Percentiles rank a stretch among this genome's conserved stretches.
phyloP scores from a whole-genome alignment of 2,797 vertebrate species.

The Apogon talboti region DNA sequence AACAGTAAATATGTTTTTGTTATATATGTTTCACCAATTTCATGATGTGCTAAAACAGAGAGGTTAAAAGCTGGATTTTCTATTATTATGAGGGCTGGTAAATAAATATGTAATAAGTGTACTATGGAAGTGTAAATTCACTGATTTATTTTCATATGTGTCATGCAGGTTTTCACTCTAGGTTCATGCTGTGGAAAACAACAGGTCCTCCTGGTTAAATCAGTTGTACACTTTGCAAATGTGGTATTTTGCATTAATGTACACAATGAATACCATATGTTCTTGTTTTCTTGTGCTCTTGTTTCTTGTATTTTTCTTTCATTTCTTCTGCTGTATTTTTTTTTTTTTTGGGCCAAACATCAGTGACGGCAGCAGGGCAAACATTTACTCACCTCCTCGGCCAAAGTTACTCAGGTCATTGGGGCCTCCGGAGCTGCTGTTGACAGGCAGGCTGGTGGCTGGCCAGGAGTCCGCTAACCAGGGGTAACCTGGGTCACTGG shows the following conservation, averaged over 20 bases:
- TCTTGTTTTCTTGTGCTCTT: no score
- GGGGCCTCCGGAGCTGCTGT: slow-evolving; percentile 92
- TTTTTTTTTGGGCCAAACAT: neutral
- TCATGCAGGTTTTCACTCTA: no score
- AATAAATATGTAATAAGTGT: neutral
- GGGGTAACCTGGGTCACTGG: slow-evolving; percentile 93
- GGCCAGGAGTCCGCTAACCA: slow-evolving; percentile 99
- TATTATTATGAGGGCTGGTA: no score
- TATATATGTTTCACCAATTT: no score
- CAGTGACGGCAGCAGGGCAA: slow-evolving; percentile 6
- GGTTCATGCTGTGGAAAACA: no score
- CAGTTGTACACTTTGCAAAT: slow-evolving; percentile 45
- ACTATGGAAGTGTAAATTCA: no score
- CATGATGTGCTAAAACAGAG: no score
- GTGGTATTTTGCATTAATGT: slow-evolving; percentile 42
- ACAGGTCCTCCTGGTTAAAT: no score
- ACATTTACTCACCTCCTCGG: slow-evolving; percentile 88
- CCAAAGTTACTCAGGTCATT: slow-evolving; percentile 95
- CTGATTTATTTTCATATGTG: no score
- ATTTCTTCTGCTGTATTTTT: slow-evolving; percentile 18
- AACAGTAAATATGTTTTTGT: no score
- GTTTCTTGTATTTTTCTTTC: no score
- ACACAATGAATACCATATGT: slow-evolving; percentile 42
- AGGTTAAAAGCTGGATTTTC: no score
- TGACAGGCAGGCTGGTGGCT: slow-evolving; percentile 95